Conservation (phyloP, 2,888 invertebrate species). For the Gymnosoma rotundatum region DNA sequence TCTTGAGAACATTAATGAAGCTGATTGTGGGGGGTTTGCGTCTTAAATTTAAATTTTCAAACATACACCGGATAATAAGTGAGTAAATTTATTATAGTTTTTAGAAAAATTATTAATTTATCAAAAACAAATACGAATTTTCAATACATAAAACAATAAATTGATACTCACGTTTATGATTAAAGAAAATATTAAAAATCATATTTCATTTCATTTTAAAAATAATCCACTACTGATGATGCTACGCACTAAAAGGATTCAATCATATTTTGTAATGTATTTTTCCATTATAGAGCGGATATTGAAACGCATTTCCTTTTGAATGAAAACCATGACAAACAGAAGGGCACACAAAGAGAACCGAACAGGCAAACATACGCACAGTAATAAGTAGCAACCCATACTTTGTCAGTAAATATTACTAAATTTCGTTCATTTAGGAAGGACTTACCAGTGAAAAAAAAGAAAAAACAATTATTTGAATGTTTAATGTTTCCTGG, state of each 20-base stretch:
- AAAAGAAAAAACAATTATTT: conserved; percentile 12
- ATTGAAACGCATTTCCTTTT: conserved; percentile 68
- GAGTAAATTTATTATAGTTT: conserved; percentile 46
- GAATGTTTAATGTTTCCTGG: conserved; percentile 54
- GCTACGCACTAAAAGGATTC: conserved; percentile 39
- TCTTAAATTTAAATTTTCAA: conserved; percentile 24
- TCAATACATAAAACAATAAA: conserved; percentile 25
- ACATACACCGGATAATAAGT: conserved; percentile 66
- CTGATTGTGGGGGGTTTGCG: too few relatives aligned
- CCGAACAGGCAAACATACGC: background rate
- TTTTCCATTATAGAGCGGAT: conserved; percentile 66
- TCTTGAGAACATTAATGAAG: conserved; percentile 27
- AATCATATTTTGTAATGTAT: conserved; percentile 3
- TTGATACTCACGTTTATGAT: conserved; percentile 32
- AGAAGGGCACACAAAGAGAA: background rate
- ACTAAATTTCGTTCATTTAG: conserved; percentile 8
- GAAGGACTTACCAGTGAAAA: background rate
- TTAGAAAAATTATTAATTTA: conserved; percentile 44
- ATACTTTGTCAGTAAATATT: background rate
- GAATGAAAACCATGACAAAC: conserved; percentile 25
- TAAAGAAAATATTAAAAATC: conserved; percentile 51
- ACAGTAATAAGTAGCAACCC: background rate
- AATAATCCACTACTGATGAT: conserved; percentile 23
- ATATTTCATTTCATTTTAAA: conserved; percentile 29
- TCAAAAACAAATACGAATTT: conserved; percentile 24